Evolutionary conservation across 2,888 invertebrate species (phyloP), one percentile per base, ranked within the genome.

Genomic region (Drosophila helvetica): DNA sequence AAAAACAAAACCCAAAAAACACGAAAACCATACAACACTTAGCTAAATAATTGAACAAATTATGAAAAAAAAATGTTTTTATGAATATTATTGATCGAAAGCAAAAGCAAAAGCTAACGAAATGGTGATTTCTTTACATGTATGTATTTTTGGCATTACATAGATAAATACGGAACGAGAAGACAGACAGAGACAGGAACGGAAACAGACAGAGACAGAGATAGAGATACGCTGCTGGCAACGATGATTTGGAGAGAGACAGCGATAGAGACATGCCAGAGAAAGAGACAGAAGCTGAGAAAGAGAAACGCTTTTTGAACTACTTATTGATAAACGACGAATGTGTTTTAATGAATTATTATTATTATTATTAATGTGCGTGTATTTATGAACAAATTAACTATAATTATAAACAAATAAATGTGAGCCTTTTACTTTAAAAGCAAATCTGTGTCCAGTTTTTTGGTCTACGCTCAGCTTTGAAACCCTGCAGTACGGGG

Each of bases 361-460:
- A 50, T 58, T 58, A 50, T 58, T 58, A 80, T 71, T 80, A 88
- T 82, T 67, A 75, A 79, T 78, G 72, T 83, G 88, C 84, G 88
- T 88, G 84, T 88, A 83, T 88, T 86, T 80, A 88, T 80, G 62
- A 88, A 75, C 66, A 80, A 76, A 83, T 73, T 61, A 75, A 80
- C 53, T 83, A 86, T 80, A 70, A 77, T 77, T 73, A 73, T 59
- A 54, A 65, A 75, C 69, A 52, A 88, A 83, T 86, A 86, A 88
- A 83, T 75, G 78, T 83, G 84, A 80, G 86, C 86, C 84, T 86
- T 82, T 88, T 79, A 82, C 86, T 88, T 88, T 75, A 48, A 86
- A 77, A 88, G 86, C 80, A 65, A 67, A 64, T 27, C 8, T 15
- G 2, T 27, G n/a, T 38, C 15, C 7, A 3, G 7, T 38, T 38